Conservation (phyloP, 2,113 vertebrate genomes). For the Chaetura pelagica region DNA sequence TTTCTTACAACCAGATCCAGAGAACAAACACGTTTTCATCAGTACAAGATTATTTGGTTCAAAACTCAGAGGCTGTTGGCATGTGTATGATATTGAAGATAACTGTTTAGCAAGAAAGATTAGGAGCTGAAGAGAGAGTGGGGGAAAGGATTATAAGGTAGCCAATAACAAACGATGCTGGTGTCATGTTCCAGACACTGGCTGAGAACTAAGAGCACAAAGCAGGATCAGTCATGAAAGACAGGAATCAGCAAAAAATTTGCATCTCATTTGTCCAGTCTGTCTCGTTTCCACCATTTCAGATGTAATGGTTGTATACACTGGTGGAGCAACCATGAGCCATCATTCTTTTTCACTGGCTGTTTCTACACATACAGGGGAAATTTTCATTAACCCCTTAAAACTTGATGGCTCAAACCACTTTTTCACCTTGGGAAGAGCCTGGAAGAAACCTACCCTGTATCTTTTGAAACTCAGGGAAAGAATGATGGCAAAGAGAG, state of each 20-base stretch:
- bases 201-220: neutral
- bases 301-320: neutral
- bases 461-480: too few relatives aligned
- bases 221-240: neutral
- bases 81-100: neutral
- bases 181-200: neutral
- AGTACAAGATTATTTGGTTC: conserved; percentile 36
- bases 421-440: neutral
- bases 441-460: neutral
- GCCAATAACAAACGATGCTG: neutral
- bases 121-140: neutral
- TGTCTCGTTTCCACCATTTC: neutral
- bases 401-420: neutral
- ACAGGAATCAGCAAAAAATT: neutral
- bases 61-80: conserved; percentile 3
- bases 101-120: neutral
- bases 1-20: conserved; percentile 72
- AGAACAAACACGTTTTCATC: conserved; percentile 66
- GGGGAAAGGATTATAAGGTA: neutral
- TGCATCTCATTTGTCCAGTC: accelerated
- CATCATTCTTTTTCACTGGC: neutral
- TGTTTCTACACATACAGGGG: neutral
- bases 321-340: neutral
- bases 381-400: neutral
- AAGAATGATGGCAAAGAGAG: neutral